A percentile compares a stretch with the other conserved stretches of the same genome.
These are phyloP conservation scores for Brevimyrus niger DNA, from an alignment of 2,113 vertebrate species.

Conservation along the genomic window DNA sequence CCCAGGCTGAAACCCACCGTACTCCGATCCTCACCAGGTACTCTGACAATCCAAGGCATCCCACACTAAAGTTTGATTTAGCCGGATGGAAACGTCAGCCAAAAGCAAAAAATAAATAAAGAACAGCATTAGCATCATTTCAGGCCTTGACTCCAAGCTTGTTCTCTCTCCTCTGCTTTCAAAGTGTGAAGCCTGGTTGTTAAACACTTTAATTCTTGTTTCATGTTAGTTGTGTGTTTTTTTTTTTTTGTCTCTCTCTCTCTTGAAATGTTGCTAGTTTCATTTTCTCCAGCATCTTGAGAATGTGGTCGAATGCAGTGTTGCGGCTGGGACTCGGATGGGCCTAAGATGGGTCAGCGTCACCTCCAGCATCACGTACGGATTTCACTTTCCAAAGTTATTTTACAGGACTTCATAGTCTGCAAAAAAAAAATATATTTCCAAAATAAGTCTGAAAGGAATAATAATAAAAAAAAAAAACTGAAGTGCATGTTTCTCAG, in stretches of 20 bases:
- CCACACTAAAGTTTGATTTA: neutral
- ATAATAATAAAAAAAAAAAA: neutral
- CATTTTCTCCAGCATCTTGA: neutral
- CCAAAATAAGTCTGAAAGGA: neutral
- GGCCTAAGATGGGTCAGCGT: neutral
- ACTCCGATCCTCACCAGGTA: neutral
- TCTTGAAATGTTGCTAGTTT: neutral
- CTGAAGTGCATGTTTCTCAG: neutral
- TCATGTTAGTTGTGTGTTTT: neutral
- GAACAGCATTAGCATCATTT: neutral
- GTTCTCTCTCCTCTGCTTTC: neutral
- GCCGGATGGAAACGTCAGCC: neutral
- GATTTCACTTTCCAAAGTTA: neutral
- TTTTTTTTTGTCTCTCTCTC: neutral
- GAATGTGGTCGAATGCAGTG: neutral
- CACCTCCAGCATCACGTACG: neutral
- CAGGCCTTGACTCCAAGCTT: neutral
- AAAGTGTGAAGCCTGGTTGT: neutral
- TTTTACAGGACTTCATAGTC: neutral
- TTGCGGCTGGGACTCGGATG: neutral
- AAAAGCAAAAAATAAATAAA: neutral
- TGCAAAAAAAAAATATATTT: neutral
- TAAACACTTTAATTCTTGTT: neutral
- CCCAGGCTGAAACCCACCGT: neutral
- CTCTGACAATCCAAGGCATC: neutral